phyloP scores from a whole-genome alignment of 2,113 vertebrate genomes.

The Labrus mixtus region DNA sequence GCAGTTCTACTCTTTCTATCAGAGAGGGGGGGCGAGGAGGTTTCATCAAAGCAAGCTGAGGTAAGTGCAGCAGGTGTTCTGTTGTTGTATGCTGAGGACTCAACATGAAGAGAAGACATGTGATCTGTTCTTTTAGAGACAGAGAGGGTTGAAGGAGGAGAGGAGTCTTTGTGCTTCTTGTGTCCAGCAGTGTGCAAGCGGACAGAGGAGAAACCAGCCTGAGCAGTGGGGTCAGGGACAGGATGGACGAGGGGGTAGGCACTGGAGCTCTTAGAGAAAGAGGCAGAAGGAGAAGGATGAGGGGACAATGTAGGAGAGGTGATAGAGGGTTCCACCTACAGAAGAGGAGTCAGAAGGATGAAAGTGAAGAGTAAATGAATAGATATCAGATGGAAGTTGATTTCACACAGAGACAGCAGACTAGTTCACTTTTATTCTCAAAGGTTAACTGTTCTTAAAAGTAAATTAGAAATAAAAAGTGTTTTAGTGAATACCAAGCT shows the following conservation, averaged over 20 bases:
- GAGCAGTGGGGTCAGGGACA: slow-evolving; percentile 83
- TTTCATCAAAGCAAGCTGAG: not conserved
- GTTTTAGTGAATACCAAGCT: not conserved
- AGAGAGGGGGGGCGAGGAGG: not conserved
- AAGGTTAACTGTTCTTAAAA: no score
- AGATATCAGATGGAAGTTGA: no score
- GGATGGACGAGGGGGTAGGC: slow-evolving; percentile 67
- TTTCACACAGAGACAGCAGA: no score
- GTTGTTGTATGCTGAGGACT: not conserved
- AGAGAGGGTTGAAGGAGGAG: not conserved
- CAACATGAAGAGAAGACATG: not conserved
- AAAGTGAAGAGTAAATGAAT: not conserved
- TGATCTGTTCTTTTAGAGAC: slow-evolving; percentile 8
- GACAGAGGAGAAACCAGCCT: slow-evolving; percentile 80
- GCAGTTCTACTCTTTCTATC: not conserved
- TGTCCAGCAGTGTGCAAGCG: slow-evolving; percentile 54
- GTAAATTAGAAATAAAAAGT: no score
- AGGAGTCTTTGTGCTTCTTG: slow-evolving; percentile 6
- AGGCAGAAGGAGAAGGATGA: slow-evolving; percentile 65
- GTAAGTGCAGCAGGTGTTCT: not conserved
- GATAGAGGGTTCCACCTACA: slow-evolving; percentile 52
- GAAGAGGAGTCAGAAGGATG: slow-evolving; percentile 13
- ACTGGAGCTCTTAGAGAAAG: slow-evolving; percentile 76
- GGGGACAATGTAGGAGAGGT: slow-evolving; percentile 66
- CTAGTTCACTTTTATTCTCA: no score